phyloP scores from a whole-genome alignment of 2,888 invertebrate species.

The Trichopria drosophilae region DNA sequence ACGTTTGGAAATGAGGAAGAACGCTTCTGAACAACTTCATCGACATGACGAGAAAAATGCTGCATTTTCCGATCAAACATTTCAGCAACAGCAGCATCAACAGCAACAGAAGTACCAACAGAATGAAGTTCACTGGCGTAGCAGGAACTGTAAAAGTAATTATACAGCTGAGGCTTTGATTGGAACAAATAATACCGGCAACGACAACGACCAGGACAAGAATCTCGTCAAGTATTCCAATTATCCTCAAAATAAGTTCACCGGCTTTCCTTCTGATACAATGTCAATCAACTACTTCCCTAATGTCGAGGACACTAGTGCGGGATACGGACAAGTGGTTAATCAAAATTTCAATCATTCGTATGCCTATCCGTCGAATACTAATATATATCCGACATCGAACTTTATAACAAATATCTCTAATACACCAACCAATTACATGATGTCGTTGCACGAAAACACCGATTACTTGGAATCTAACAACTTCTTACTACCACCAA shows the following conservation, averaged over 20 bases:
- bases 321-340: constrained; percentile 53
- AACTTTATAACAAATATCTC: constrained; percentile 56
- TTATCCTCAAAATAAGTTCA: constrained; percentile 53
- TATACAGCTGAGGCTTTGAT: constrained; percentile 58
- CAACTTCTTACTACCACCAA: constrained; percentile 50
- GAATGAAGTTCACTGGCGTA: constrained; percentile 53
- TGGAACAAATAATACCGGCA: constrained; percentile 47
- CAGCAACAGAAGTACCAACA: constrained; percentile 50
- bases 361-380: constrained; percentile 52
- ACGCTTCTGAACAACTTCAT: constrained; percentile 43
- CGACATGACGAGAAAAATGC: constrained; percentile 50
- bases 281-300: constrained; percentile 55
- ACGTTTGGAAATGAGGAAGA: constrained; percentile 47
- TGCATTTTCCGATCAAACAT: constrained; percentile 34
- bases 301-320: constrained; percentile 48
- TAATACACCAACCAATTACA: constrained; percentile 52
- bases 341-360: constrained; percentile 55
- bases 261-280: constrained; percentile 44
- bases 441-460: constrained; percentile 56
- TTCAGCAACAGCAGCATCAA: constrained; percentile 38
- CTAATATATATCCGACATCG: constrained; percentile 54
- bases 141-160: constrained; percentile 56
- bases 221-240: constrained; percentile 51
- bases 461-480: constrained; percentile 52
- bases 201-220: constrained; percentile 49